These are phyloP conservation scores for Laticauda colubrina DNA, from an alignment of 2,113 vertebrate species.

Conservation along the genomic window DNA sequence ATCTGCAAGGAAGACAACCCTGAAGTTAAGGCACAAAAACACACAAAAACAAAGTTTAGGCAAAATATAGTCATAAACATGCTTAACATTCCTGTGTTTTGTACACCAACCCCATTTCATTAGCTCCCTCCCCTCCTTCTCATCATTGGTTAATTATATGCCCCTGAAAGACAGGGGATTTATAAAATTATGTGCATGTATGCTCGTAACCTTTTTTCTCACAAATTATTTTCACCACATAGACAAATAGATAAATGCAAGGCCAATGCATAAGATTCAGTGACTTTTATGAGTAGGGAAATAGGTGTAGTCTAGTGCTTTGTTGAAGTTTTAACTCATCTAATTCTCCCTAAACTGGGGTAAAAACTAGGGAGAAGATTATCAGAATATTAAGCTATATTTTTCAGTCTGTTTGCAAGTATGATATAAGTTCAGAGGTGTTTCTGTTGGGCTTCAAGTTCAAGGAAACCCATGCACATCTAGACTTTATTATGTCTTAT, in stretches of 20 bases:
- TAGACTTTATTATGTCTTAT: background rate
- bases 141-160: background rate
- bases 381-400: background rate
- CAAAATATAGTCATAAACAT: background rate
- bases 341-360: background rate
- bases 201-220: background rate
- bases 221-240: background rate
- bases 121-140: background rate
- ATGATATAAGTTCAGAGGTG: background rate
- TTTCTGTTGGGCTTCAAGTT: background rate
- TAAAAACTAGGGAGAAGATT: background rate
- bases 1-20: background rate
- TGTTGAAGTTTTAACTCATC: background rate
- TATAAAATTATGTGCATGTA: background rate
- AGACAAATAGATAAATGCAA: background rate
- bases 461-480: background rate
- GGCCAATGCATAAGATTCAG: background rate
- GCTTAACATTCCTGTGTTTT: background rate
- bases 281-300: background rate
- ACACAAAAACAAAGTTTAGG: background rate
- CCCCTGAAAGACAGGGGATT: background rate
- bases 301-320: background rate
- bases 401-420: background rate
- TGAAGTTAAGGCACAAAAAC: background rate
- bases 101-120: background rate